phyloP scores from a whole-genome alignment of 1,140 invertebrate genomes.

The Aphelenchoides fujianensis region DNA sequence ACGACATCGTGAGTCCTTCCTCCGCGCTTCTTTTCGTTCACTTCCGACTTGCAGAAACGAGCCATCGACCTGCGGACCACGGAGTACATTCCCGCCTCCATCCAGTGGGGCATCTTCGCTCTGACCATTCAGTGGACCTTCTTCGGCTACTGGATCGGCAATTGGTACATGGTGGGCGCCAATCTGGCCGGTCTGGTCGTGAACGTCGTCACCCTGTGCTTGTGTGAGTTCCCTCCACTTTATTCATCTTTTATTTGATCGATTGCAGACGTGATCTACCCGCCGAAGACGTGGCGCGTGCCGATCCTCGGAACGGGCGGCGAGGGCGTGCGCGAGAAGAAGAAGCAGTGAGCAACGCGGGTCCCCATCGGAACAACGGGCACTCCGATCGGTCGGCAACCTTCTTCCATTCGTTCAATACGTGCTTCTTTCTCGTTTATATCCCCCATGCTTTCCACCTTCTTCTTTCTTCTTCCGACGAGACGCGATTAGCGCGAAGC shows the following conservation, averaged over 20 bases:
- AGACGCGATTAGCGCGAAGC: not conserved
- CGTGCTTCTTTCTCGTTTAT: not conserved
- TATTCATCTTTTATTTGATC: too few species aligned
- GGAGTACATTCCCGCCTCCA: slow-evolving; percentile 56
- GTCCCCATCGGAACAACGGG: slow-evolving; percentile 1
- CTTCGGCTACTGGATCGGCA: slow-evolving; percentile 50
- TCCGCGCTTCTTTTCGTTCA: not conserved
- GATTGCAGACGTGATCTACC: slow-evolving; percentile 59
- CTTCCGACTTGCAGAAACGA: slow-evolving; percentile 49
- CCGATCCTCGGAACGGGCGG: slow-evolving; percentile 52
- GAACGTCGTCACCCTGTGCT: slow-evolving; percentile 49
- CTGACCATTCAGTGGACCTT: slow-evolving; percentile 54
- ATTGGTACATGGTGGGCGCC: slow-evolving; percentile 56
- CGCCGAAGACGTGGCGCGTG: slow-evolving; percentile 59
- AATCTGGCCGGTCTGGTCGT: slow-evolving; percentile 57
- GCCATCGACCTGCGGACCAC: slow-evolving; percentile 52
- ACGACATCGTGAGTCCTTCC: slow-evolving; percentile 52
- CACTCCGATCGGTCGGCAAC: not conserved
- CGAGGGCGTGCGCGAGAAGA: slow-evolving; percentile 40
- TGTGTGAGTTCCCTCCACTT: too few species aligned
- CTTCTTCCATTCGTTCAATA: not conserved
- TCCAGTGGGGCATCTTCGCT: slow-evolving; percentile 59
- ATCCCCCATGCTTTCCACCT: not conserved
- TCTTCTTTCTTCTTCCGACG: not conserved
- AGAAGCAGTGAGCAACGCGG: slow-evolving; percentile 34